Conservation (phyloP, 2,113 vertebrate species). For the Actenoides lindsayi region DNA sequence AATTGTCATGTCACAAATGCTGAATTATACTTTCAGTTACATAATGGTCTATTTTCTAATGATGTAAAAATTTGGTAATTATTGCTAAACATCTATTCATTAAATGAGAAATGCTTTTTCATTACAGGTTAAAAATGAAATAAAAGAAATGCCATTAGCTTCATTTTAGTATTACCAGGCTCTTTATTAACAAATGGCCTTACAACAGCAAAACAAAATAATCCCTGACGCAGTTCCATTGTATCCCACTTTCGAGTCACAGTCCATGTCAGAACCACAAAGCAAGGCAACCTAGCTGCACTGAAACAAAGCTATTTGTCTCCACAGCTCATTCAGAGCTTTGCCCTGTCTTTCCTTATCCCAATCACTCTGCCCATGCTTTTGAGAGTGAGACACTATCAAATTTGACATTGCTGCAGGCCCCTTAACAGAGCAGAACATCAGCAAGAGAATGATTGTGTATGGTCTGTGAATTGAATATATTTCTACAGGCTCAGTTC, state of each 20-base stretch:
- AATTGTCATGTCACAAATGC: not conserved
- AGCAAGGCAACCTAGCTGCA: not conserved
- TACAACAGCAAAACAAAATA: not conserved
- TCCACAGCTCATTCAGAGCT: not conserved
- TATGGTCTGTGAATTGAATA: not conserved
- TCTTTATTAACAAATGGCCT: not conserved
- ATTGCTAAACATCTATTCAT: not conserved
- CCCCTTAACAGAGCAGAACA: slow-evolving; percentile 31
- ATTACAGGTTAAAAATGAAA: not conserved
- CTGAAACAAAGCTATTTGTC: not conserved
- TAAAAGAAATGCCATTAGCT: not conserved
- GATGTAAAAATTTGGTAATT: not conserved
- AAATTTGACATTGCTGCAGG: slow-evolving; percentile 47
- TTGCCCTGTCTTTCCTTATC: slow-evolving; percentile 18
- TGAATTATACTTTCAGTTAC: not conserved
- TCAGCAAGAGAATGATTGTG: slow-evolving; percentile 29
- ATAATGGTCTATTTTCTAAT: not conserved
- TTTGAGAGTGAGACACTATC: slow-evolving; percentile 26
- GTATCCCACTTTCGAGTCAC: not conserved
- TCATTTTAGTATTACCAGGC: not conserved
- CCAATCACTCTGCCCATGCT: not conserved
- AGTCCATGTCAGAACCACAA: not conserved
- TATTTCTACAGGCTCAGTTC: slow-evolving; percentile 29
- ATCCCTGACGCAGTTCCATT: not conserved
- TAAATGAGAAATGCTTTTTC: not conserved